Percentiles rank a stretch among this genome's conserved stretches.
Conservation (phyloP, 1,140 invertebrate species). For the Camponotus vicinus region DNA sequence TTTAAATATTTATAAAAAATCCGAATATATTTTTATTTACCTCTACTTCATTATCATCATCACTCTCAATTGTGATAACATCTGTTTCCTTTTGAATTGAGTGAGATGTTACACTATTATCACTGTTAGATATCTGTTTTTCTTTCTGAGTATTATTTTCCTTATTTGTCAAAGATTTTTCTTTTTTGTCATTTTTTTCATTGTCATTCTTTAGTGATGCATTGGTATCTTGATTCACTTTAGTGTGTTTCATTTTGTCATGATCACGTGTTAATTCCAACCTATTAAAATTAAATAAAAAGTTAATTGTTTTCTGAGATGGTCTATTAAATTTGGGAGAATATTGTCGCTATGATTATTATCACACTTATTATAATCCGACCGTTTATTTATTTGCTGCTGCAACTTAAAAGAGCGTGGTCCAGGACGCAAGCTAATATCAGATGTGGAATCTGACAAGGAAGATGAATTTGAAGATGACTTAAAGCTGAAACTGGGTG, state of each 20-base stretch:
- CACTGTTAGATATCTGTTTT: neutral
- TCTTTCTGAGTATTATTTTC: slow-evolving; percentile 10
- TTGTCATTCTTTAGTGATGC: neutral
- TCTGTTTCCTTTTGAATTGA: neutral
- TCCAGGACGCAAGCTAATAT: slow-evolving; percentile 75
- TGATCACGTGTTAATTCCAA: neutral
- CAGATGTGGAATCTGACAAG: neutral
- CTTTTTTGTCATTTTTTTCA: too few relatives aligned
- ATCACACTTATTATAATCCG: neutral
- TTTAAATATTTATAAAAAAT: neutral
- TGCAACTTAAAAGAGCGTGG: slow-evolving; percentile 80
- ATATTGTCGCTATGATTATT: neutral
- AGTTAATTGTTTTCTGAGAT: neutral
- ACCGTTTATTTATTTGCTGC: slow-evolving; percentile 66
- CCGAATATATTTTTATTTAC: slow-evolving; percentile 47
- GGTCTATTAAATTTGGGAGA: neutral
- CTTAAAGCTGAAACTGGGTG: neutral
- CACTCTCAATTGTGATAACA: slow-evolving; percentile 75
- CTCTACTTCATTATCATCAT: slow-evolving; percentile 74
- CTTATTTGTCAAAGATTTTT: neutral
- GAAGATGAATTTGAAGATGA: neutral
- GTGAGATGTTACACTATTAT: neutral
- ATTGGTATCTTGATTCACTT: neutral
- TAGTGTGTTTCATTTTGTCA: neutral
- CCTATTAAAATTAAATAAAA: neutral